These are phyloP conservation scores for Trochalopteron elliotii DNA, from an alignment of 2,113 vertebrate genomes.

Conservation along the genomic window DNA sequence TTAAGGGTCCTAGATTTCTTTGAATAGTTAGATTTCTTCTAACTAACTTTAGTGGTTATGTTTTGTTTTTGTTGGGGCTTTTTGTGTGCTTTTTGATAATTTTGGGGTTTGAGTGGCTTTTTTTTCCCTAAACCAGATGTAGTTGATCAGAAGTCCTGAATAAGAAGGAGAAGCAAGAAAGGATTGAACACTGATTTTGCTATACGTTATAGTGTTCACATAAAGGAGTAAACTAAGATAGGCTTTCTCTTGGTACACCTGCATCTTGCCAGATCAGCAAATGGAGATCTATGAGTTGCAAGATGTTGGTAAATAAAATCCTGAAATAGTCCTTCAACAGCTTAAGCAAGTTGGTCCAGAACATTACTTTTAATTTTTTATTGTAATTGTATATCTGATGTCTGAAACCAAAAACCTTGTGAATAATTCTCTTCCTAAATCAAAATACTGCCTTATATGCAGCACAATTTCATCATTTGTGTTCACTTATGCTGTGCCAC, in stretches of 20 bases:
- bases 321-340: background rate
- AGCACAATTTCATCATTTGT: background rate
- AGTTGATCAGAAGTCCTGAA: background rate
- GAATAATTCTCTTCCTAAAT: background rate
- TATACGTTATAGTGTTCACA: background rate
- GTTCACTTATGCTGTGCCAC: background rate
- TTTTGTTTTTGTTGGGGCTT: background rate
- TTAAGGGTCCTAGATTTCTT: background rate
- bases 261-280: background rate
- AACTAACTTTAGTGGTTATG: background rate
- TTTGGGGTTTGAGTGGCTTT: background rate
- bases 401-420: background rate
- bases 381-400: background rate
- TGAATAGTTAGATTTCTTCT: background rate
- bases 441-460: background rate
- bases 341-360: background rate
- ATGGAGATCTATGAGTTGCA: background rate
- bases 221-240: background rate
- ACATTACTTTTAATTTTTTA: background rate
- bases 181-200: background rate
- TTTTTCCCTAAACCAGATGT: background rate
- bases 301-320: background rate
- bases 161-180: background rate
- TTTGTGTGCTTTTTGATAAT: background rate
- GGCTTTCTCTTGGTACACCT: background rate